Percentiles rank a stretch among this genome's conserved stretches.
phyloP scores from a whole-genome alignment of 2,113 vertebrate species.

The Setophaga kirtlandii region DNA sequence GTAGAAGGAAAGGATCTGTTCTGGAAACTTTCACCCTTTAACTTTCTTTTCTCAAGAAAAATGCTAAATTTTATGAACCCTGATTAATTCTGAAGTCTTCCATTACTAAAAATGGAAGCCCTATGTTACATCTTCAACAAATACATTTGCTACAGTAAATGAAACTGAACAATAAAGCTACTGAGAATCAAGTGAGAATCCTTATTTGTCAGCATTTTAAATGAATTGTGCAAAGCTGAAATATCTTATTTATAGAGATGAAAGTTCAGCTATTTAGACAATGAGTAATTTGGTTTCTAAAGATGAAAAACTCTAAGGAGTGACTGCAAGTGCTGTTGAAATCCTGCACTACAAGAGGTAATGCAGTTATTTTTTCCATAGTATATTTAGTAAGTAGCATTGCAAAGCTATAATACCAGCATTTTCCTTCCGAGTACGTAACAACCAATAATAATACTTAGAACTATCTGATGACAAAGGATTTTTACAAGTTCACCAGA shows the following conservation, averaged over 20 bases:
- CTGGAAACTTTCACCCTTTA: background rate
- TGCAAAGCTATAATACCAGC: slow-evolving; percentile 34
- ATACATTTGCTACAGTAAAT: slow-evolving; percentile 51
- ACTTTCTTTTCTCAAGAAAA: background rate
- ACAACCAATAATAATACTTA: background rate
- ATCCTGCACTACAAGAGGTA: slow-evolving; percentile 47
- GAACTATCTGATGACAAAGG: slow-evolving; percentile 18
- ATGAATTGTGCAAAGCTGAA: slow-evolving; percentile 67
- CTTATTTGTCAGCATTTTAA: slow-evolving; percentile 65
- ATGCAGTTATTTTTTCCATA: slow-evolving; percentile 53
- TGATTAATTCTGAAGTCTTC: slow-evolving; percentile 22
- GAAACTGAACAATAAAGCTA: slow-evolving; percentile 59
- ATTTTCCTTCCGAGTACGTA: background rate
- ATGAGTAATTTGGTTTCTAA: slow-evolving; percentile 71
- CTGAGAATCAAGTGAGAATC: slow-evolving; percentile 59
- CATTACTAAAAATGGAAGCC: slow-evolving; percentile 45
- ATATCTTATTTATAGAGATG: slow-evolving; percentile 73
- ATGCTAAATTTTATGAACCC: background rate
- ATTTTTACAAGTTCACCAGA: slow-evolving; percentile 3
- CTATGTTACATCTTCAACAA: slow-evolving; percentile 38
- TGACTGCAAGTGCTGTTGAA: slow-evolving; percentile 63
- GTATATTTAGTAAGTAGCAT: slow-evolving; percentile 45
- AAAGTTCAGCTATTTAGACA: slow-evolving; percentile 74
- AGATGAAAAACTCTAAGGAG: slow-evolving; percentile 67
- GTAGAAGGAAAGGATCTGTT: background rate